Base-by-base conservation (phyloP, 2,113 vertebrate species). In the Ifrita kowaldi region DNA sequence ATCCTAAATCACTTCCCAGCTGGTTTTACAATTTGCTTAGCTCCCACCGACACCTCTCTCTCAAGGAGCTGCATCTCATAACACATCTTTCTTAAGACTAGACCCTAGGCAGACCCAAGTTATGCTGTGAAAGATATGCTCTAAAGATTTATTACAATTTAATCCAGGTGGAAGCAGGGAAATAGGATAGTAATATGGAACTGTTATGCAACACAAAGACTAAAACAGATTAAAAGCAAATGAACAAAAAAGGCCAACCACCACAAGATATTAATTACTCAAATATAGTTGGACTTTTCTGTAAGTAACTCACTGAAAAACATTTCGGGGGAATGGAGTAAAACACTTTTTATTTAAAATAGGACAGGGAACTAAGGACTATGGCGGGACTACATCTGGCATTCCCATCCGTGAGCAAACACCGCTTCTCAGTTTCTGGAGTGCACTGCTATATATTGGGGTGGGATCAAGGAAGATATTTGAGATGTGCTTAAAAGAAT, bases 1-100 rank as follows among this genome's bases (percentile, higher is more conserved):
- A 68, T 19, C 23, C 32, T 30, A 33, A 86, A 59, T 56, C n/a
- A 16, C 32, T 68, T 89, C 24, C 53, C 33, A 55, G 33, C 1
- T 80, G 27, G 30, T 55, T 83, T 94, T 91, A 18, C 5, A 63
- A 39, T 52, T 47, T 89, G 1, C 13, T 84, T 80, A 73, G 30
- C 24, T 10, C 7, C 6, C 1, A 4, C 24, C 1, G 9, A 39
- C 27, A 64, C 4, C 10, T 64, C 21, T 63, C 12, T 46, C 5
- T 64, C 60, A 75, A 52, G 80, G 18, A 68, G 8, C 16, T 89
- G 30, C 27, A 68, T 37, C 46, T 85, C 35, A 62, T 10, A 50
- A 32, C 21, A 47, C 6, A 64, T 1, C 9, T 53, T 46, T 42
- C 68, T 71, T 59, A 60, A 80, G 33, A 68, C 27, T 15, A 37